phyloP scores from a whole-genome alignment of 2,888 invertebrate species.

The Melieria crassipennis region DNA sequence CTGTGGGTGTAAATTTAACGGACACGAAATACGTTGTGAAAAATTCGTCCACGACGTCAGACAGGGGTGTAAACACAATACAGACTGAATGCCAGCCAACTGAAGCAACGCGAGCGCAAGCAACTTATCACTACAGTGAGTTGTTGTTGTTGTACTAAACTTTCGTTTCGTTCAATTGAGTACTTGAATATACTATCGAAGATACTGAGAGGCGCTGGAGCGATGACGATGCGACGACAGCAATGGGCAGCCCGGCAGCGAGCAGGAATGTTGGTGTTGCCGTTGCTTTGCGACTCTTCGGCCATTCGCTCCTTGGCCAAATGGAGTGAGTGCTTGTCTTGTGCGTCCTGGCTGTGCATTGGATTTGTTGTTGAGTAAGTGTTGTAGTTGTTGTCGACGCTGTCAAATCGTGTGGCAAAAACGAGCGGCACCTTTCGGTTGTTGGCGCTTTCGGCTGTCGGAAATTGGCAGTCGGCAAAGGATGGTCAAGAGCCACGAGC shows the following conservation, averaged over 20 bases:
- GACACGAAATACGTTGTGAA: slow-evolving; percentile 39
- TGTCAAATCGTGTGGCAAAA: too few relatives aligned
- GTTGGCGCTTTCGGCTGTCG: background rate
- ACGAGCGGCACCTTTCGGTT: too few relatives aligned
- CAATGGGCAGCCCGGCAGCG: too few relatives aligned
- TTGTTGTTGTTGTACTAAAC: slow-evolving; percentile 18
- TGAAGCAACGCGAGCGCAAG: slow-evolving; percentile 5
- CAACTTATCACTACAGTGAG: slow-evolving; percentile 30
- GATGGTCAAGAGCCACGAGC: background rate
- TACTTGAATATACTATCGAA: background rate
- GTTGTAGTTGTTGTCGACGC: too few relatives aligned
- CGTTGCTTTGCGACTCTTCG: too few relatives aligned
- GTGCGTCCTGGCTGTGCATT: too few relatives aligned
- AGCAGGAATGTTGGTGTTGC: too few relatives aligned
- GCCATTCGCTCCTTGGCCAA: too few relatives aligned
- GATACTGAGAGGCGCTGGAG: too few relatives aligned
- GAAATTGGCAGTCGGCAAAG: background rate
- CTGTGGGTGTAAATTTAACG: slow-evolving; percentile 29
- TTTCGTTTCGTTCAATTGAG: slow-evolving; percentile 23
- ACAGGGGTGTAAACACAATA: slow-evolving; percentile 63
- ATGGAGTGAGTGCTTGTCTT: too few relatives aligned
- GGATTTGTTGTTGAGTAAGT: too few relatives aligned
- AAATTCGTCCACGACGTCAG: slow-evolving; percentile 57
- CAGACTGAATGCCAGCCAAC: slow-evolving; percentile 52
- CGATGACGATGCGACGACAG: too few relatives aligned